Base-by-base conservation (phyloP, 1,140 invertebrate genomes). In the Caenorhabditis remanei region DNA sequence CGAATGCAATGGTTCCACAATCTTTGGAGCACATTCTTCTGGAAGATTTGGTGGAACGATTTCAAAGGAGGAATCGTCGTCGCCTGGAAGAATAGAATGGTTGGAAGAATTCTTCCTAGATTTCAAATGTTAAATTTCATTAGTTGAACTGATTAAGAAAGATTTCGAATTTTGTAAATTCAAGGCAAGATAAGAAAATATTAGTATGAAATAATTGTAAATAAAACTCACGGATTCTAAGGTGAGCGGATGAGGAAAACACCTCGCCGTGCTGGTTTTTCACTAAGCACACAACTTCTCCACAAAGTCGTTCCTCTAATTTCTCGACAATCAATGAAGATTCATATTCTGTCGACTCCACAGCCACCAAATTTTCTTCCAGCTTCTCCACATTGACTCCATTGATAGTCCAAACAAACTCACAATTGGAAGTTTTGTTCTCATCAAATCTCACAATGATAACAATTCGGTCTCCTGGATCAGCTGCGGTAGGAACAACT, bases 341-440 rank as follows among this genome's bases (percentile, higher is more conserved):
- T 14, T 79, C 71, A 24, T 50, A 79, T 79, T 79, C 71, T 6
- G 71, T 79, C n/a, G 71, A 79, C 53, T 79, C 71, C 11, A 79
- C 71, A 4, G 46, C 71, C 53, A 79, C 46, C 46, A 79, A 24
- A 79, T 79, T 48, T 32, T 50, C 71, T 41, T 79, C 71, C 14
- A 79, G 14, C 32, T 24, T 79, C n/a, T 79, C 71, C 8, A 88
- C 50, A n/a, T 87, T 84, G 14, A 84, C 55, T 48, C 85, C 90
- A 87, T 91, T 87, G 11, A 88, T 50, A 41, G 84, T 88, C 90
- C 90, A 91, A n/a, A 71, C 46, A 86, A 91, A 91, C 21, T 83
- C 40, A 6, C 71, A 79, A 53, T 79, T 48, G 7, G 71, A 79
- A 14, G 71, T 79, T 50, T 79, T 79, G 71, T 79, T 79, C n/a